Evolutionary conservation across 2,797 vertebrate genomes (phyloP).

Genomic region (Paratrypauchen microcephalus): DNA sequence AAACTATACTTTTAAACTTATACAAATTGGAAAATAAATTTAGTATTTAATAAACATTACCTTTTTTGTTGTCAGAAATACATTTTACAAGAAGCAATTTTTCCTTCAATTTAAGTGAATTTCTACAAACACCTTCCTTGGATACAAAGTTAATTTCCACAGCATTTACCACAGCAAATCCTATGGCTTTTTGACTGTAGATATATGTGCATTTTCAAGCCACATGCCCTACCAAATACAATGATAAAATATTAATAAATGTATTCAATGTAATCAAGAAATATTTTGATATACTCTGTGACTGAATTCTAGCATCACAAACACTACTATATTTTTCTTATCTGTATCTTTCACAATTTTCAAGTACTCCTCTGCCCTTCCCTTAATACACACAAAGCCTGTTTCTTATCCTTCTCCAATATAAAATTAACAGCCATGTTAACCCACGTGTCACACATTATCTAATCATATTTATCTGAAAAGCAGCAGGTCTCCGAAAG

Average conservation of each 20-base stretch:
- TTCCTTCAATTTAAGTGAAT: not conserved
- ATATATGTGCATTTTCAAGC: not conserved
- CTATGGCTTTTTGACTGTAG: too few relatives aligned
- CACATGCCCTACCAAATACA: not conserved
- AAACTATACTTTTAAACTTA: too few relatives aligned
- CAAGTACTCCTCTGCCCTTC: conserved; percentile 3
- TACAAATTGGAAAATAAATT: too few relatives aligned
- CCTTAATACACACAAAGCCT: conserved; percentile 3
- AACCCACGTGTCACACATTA: conserved; percentile 48
- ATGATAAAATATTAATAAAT: not conserved
- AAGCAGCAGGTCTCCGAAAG: conserved; percentile 43
- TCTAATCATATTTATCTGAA: conserved; percentile 55
- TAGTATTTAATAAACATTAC: too few relatives aligned
- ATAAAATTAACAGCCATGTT: conserved; percentile 31
- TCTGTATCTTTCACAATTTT: not conserved
- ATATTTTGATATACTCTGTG: not conserved
- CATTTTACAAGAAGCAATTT: too few relatives aligned
- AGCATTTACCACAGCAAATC: not conserved
- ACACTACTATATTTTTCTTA: not conserved
- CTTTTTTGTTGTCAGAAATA: too few relatives aligned
- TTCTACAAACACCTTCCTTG: not conserved
- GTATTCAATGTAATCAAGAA: not conserved
- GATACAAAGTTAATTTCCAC: not conserved
- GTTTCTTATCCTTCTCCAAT: conserved; percentile 14
- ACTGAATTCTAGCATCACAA: not conserved